A percentile compares a stretch with the other conserved stretches of the same genome.
Conservation (phyloP, 2,113 vertebrate genomes). For the Salvelinus fontinalis region DNA sequence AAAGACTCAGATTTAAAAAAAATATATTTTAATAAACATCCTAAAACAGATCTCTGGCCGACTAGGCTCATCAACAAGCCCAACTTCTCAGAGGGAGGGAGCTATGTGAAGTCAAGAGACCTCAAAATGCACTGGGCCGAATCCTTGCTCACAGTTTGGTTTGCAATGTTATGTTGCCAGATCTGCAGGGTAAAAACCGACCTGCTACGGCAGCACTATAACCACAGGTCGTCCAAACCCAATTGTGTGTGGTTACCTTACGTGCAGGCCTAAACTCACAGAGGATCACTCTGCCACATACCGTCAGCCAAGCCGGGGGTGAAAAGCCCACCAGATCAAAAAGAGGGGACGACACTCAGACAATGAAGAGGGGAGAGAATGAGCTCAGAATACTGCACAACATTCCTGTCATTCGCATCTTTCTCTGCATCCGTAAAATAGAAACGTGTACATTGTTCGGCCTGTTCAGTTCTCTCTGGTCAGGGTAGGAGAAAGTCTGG, state of each 20-base stretch:
- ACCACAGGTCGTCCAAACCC: background rate
- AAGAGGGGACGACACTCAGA: conserved; percentile 38
- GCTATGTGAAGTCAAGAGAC: background rate
- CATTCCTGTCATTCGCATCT: conserved; percentile 55
- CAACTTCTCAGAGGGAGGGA: background rate
- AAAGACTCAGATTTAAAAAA: background rate
- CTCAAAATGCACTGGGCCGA: background rate
- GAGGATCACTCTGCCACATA: conserved; percentile 65
- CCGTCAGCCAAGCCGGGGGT: conserved; percentile 51
- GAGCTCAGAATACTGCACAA: conserved; percentile 13
- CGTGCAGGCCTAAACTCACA: conserved; percentile 37
- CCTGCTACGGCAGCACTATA: background rate
- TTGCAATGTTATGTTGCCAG: background rate
- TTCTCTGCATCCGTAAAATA: background rate
- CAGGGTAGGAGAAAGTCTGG: too few species aligned
- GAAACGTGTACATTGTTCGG: background rate
- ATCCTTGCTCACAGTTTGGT: background rate
- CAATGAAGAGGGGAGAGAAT: conserved; percentile 40
- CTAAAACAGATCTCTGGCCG: background rate
- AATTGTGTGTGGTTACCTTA: background rate
- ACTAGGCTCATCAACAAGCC: background rate
- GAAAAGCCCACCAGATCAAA: conserved; percentile 51
- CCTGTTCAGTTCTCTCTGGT: background rate
- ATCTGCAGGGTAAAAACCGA: too few species aligned
- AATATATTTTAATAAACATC: background rate